phyloP scores from a whole-genome alignment of 53 echinoderm and acorn worm species.

The Arbacia lixula region DNA sequence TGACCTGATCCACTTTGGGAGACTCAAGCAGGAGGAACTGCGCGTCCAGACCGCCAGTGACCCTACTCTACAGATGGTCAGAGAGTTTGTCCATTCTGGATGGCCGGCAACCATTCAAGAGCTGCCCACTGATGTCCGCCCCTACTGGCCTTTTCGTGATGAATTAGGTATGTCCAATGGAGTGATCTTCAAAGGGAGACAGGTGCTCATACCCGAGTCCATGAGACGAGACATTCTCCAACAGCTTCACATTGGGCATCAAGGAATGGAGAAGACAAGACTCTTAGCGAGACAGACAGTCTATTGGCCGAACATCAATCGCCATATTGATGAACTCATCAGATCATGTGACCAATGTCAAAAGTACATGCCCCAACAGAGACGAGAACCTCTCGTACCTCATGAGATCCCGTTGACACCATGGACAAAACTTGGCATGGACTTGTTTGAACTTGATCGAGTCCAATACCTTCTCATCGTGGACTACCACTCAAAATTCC shows the following conservation, averaged over 20 bases:
- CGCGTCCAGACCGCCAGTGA: slow-evolving; percentile 6
- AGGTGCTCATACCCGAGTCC: slow-evolving; percentile 44
- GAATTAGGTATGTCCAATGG: slow-evolving; percentile 51
- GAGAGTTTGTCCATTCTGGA: slow-evolving; percentile 41
- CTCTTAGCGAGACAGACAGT: slow-evolving; percentile 62
- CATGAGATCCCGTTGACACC: slow-evolving; percentile 59
- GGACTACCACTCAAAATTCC: slow-evolving; percentile 64
- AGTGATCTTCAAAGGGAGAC: slow-evolving; percentile 57
- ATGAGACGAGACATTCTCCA: slow-evolving; percentile 52
- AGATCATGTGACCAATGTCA: slow-evolving; percentile 38
- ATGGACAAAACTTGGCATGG: slow-evolving; percentile 51
- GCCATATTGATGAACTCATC: slow-evolving; percentile 41
- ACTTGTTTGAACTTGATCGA: slow-evolving; percentile 35
- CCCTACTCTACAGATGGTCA: slow-evolving; percentile 6
- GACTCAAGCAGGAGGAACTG: slow-evolving; percentile 16
- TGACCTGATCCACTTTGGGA: slow-evolving; percentile 37
- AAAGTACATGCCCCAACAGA: background rate
- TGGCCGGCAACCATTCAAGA: slow-evolving; percentile 34
- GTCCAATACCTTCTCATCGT: slow-evolving; percentile 14
- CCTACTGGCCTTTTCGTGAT: slow-evolving; percentile 39
- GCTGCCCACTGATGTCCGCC: background rate
- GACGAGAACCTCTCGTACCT: slow-evolving; percentile 13
- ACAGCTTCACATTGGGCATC: slow-evolving; percentile 64
- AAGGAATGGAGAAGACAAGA: slow-evolving; percentile 43
- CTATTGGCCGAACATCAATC: slow-evolving; percentile 71